Conservation (phyloP, 2,888 invertebrate species). For the Caenorhabditis angaria region DNA sequence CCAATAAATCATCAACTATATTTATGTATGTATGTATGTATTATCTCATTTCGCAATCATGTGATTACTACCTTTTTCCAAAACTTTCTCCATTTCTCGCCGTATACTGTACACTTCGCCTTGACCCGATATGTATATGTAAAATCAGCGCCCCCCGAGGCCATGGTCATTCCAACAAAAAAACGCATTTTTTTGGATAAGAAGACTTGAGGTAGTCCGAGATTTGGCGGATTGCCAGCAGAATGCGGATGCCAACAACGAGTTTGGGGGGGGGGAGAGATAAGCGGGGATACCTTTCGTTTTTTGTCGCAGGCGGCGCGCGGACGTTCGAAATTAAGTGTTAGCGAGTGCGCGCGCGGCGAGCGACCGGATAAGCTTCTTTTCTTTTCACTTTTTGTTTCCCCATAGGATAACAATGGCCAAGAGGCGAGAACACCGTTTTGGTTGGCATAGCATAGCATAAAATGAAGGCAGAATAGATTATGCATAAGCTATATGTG, state of each 20-base stretch:
- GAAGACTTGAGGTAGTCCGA: background rate
- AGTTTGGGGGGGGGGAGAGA: background rate
- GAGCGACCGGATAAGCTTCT: constrained; percentile 3
- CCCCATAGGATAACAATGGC: background rate
- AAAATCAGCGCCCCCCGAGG: background rate
- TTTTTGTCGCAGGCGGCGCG: background rate
- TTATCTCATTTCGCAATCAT: constrained; percentile 4
- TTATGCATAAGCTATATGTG: too few relatives aligned
- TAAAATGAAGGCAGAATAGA: too few relatives aligned
- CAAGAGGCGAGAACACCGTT: background rate
- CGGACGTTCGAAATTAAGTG: background rate
- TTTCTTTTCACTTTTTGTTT: background rate
- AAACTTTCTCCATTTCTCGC: background rate
- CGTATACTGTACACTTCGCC: background rate
- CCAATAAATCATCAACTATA: too few relatives aligned
- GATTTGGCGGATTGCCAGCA: background rate
- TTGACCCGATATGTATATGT: background rate
- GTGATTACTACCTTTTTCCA: background rate
- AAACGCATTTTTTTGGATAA: too few relatives aligned
- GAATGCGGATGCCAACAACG: constrained; percentile 4
- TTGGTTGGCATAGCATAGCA: too few relatives aligned
- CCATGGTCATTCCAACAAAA: background rate
- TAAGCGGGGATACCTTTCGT: background rate
- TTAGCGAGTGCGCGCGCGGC: constrained; percentile 2
- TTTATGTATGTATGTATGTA: too few relatives aligned